Conservation (phyloP, 2,888 invertebrate species). For the Philhelius pedissequus region DNA sequence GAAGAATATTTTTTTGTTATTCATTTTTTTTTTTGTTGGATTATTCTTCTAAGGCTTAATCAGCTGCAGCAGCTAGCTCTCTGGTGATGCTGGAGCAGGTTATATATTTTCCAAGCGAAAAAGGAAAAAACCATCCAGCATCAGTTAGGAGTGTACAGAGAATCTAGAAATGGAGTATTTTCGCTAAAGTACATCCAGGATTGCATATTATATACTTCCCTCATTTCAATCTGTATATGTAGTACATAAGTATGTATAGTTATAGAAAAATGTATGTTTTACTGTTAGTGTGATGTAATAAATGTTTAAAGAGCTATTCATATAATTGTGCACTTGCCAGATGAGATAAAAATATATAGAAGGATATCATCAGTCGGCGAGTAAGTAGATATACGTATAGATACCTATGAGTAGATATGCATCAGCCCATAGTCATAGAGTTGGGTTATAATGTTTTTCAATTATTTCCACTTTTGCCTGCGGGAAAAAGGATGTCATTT, state of each 20-base stretch:
- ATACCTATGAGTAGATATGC: too few relatives aligned
- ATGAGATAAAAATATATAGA: constrained; percentile 57
- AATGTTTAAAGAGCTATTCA: constrained; percentile 67
- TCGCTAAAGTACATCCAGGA: background rate
- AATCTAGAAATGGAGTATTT: constrained; percentile 38
- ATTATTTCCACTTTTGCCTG: constrained; percentile 53
- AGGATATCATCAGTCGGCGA: background rate
- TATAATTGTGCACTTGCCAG: constrained; percentile 65
- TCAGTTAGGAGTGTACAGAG: constrained; percentile 5
- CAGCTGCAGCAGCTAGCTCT: constrained; percentile 50
- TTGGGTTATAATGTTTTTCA: constrained; percentile 58
- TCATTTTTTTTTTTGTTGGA: background rate
- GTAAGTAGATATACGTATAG: background rate
- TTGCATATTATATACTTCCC: background rate
- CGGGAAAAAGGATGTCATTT: constrained; percentile 36
- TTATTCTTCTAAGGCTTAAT: constrained; percentile 48
- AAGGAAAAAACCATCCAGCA: background rate
- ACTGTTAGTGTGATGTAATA: constrained; percentile 61
- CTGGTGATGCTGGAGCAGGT: constrained; percentile 1
- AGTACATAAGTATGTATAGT: too few relatives aligned
- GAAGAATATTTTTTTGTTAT: too few relatives aligned
- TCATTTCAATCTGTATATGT: background rate
- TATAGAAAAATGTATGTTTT: constrained; percentile 5
- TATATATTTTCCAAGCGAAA: constrained; percentile 10
- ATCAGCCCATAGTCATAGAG: background rate